A percentile compares a stretch with the other conserved stretches of the same genome.
These are phyloP conservation scores for Erannis defoliaria DNA, from an alignment of 2,888 invertebrate genomes.

Conservation along the genomic window DNA sequence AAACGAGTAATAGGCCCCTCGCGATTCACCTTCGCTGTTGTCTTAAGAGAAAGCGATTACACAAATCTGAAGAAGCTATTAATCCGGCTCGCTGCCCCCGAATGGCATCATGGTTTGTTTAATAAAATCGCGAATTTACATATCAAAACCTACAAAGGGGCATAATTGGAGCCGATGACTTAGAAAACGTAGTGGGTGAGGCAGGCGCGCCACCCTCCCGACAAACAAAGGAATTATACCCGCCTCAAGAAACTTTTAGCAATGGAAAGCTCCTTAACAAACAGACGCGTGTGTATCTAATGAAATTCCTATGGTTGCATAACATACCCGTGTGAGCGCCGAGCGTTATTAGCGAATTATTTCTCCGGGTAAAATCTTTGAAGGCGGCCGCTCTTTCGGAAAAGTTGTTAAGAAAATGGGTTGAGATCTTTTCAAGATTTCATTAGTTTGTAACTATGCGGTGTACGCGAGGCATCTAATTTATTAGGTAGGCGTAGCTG, in stretches of 20 bases:
- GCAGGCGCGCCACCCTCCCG: slow-evolving; percentile 76
- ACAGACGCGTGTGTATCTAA: slow-evolving; percentile 87
- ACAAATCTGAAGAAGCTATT: slow-evolving; percentile 87
- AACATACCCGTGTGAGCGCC: slow-evolving; percentile 82
- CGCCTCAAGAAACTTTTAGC: slow-evolving; percentile 87
- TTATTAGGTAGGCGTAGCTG: slow-evolving; percentile 85
- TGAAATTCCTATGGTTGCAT: slow-evolving; percentile 87
- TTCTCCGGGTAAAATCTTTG: slow-evolving; percentile 84
- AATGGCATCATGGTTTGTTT: slow-evolving; percentile 87
- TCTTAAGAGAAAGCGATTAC: slow-evolving; percentile 86
- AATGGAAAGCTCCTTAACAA: slow-evolving; percentile 87
- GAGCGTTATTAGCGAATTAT: slow-evolving; percentile 85
- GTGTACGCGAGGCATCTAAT: slow-evolving; percentile 82
- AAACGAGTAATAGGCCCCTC: slow-evolving; percentile 72
- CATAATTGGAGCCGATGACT: slow-evolving; percentile 87
- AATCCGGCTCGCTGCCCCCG: slow-evolving; percentile 85
- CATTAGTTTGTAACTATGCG: slow-evolving; percentile 86
- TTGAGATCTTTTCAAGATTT: slow-evolving; percentile 85
- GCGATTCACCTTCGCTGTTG: slow-evolving; percentile 77
- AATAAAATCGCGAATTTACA: slow-evolving; percentile 87
- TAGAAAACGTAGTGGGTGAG: slow-evolving; percentile 85
- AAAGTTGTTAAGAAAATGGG: slow-evolving; percentile 87
- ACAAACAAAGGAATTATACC: slow-evolving; percentile 87
- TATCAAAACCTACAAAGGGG: slow-evolving; percentile 87
- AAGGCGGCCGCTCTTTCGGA: slow-evolving; percentile 85